Conservation (phyloP, 2,888 invertebrate species). For the Drosophila mulleri region DNA sequence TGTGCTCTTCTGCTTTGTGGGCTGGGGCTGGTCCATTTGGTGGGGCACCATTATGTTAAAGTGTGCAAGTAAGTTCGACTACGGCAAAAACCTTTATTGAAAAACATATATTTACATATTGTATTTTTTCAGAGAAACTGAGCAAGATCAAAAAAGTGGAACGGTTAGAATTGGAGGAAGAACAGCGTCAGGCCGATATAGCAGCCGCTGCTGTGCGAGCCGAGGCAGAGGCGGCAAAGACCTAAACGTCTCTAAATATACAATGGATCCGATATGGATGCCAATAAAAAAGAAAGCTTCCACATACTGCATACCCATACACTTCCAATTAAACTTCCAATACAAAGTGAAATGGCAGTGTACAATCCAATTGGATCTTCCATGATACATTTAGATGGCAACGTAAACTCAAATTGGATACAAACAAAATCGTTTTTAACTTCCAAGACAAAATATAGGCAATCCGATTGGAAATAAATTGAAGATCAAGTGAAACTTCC, state of each 20-base stretch:
- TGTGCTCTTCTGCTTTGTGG: slow-evolving; percentile 96
- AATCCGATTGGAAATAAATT: slow-evolving; percentile 17
- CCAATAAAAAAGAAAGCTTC: slow-evolving; percentile 53
- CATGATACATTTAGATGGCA: slow-evolving; percentile 25
- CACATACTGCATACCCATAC: slow-evolving; percentile 38
- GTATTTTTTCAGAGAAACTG: slow-evolving; percentile 87
- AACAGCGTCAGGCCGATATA: slow-evolving; percentile 84
- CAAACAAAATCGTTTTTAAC: slow-evolving; percentile 48
- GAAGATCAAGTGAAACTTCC: slow-evolving; percentile 70
- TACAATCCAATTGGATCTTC: slow-evolving; percentile 46
- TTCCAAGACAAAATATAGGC: slow-evolving; percentile 48
- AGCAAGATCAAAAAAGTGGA: slow-evolving; percentile 87
- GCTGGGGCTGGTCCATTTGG: slow-evolving; percentile 99
- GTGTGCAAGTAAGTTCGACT: slow-evolving; percentile 90
- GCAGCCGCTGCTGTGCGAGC: slow-evolving; percentile 84
- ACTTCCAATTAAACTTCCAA: slow-evolving; percentile 72
- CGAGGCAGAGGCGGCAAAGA: slow-evolving; percentile 68
- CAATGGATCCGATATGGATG: slow-evolving; percentile 35
- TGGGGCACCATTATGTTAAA: slow-evolving; percentile 98
- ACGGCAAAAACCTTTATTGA: not conserved
- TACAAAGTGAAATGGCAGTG: slow-evolving; percentile 29
- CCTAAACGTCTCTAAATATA: slow-evolving; percentile 39
- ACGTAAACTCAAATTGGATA: not conserved
- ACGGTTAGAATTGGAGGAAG: slow-evolving; percentile 85
- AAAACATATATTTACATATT: not conserved